Evolutionary conservation across 2,888 invertebrate genomes (phyloP).

Genomic region (Andrena chrysosceles): DNA sequence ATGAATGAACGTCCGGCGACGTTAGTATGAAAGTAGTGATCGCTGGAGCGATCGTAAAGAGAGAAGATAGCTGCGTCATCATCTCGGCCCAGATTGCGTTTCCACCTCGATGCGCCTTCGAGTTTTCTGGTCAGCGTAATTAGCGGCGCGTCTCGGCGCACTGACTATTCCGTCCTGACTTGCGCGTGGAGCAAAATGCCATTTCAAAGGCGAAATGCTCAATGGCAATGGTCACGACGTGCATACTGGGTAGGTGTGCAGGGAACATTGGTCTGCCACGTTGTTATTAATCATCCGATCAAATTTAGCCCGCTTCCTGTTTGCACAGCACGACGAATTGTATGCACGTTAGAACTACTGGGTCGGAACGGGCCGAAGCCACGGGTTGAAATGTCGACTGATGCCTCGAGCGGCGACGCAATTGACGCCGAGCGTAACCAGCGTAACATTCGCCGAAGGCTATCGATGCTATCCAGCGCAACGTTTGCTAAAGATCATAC

Average conservation of each 20-base stretch:
- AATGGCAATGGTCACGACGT: background rate
- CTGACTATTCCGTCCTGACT: background rate
- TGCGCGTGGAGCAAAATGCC: background rate
- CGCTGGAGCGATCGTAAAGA: slow-evolving; percentile 47
- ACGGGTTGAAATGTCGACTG: slow-evolving; percentile 39
- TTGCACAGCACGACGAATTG: background rate
- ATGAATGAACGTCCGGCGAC: slow-evolving; percentile 44
- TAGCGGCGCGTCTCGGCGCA: slow-evolving; percentile 35
- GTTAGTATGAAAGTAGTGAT: slow-evolving; percentile 39
- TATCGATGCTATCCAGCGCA: slow-evolving; percentile 12
- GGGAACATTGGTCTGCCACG: slow-evolving; percentile 8
- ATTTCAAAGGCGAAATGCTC: slow-evolving; percentile 11
- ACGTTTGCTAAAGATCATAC: background rate
- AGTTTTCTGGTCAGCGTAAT: slow-evolving; percentile 58
- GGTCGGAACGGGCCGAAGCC: slow-evolving; percentile 17
- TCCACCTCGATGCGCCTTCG: slow-evolving; percentile 50
- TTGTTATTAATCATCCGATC: slow-evolving; percentile 43
- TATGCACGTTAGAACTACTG: slow-evolving; percentile 14
- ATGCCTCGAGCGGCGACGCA: slow-evolving; percentile 29
- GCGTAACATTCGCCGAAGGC: slow-evolving; percentile 35
- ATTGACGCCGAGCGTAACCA: slow-evolving; percentile 41
- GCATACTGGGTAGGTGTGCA: background rate
- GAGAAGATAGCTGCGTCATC: slow-evolving; percentile 52
- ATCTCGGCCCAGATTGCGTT: slow-evolving; percentile 62
- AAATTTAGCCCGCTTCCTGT: slow-evolving; percentile 27